A percentile compares a stretch with the other conserved stretches of the same genome.
Evolutionary conservation across 2,113 vertebrate genomes (phyloP).

Genomic region (Anas platyrhynchos): DNA sequence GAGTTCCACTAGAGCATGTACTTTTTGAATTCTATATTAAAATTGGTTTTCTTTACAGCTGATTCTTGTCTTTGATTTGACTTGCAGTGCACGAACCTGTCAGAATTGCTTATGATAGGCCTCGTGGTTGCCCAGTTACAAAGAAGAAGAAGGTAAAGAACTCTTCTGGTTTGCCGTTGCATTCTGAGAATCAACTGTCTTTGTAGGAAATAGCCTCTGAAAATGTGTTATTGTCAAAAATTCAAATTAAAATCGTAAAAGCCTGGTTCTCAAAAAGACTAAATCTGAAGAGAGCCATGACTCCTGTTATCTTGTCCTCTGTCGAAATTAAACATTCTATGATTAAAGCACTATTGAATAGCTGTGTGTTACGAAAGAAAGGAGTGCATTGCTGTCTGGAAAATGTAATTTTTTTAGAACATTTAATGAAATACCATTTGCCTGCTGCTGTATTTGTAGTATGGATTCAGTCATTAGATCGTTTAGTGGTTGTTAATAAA

Average conservation of each 20-base stretch:
- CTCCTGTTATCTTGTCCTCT: background rate
- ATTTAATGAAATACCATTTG: background rate
- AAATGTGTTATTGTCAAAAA: background rate
- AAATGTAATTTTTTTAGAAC: background rate
- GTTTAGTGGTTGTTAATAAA: background rate
- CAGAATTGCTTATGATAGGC: constrained; percentile 81
- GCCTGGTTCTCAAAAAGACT: background rate
- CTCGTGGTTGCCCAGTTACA: constrained; percentile 72
- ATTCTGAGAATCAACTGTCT: background rate
- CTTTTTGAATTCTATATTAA: background rate
- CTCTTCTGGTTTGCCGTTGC: background rate
- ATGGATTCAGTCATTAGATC: no score
- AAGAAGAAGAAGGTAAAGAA: constrained; percentile 82
- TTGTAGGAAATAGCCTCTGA: background rate
- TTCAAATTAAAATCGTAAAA: background rate
- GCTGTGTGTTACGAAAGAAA: background rate
- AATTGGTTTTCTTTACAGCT: background rate
- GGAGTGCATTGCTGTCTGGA: background rate
- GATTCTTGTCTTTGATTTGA: background rate
- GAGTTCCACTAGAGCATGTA: background rate
- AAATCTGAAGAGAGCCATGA: background rate
- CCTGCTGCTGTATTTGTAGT: background rate
- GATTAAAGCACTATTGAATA: background rate
- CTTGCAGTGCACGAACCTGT: constrained; percentile 82
- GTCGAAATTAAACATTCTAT: background rate